phyloP scores from a whole-genome alignment of 1,140 invertebrate species.

The Drosophila tani region DNA sequence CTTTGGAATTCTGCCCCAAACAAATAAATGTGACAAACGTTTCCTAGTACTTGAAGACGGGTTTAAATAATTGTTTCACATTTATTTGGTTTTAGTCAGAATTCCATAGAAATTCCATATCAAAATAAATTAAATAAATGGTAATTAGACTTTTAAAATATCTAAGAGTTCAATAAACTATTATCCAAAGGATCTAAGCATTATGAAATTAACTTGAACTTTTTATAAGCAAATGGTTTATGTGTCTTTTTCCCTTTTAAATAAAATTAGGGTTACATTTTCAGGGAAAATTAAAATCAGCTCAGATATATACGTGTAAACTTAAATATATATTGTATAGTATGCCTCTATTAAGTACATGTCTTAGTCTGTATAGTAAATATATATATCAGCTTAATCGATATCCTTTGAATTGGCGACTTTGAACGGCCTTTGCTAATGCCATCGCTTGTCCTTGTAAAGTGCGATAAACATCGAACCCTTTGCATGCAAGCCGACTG shows the following conservation, averaged over 20 bases:
- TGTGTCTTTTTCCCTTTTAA: neutral
- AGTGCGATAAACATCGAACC: conserved; percentile 13
- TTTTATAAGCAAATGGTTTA: neutral
- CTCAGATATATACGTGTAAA: conserved; percentile 6
- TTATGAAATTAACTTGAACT: neutral
- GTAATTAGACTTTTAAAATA: too few relatives aligned
- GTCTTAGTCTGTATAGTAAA: conserved; percentile 10
- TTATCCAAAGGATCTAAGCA: neutral
- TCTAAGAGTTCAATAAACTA: neutral
- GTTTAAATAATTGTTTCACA: too few relatives aligned
- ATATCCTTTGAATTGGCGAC: conserved; percentile 14
- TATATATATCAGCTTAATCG: conserved; percentile 31
- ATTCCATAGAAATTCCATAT: too few relatives aligned
- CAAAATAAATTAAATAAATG: too few relatives aligned
- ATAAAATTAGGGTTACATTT: neutral
- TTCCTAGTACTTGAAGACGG: too few relatives aligned
- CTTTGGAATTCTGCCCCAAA: too few relatives aligned
- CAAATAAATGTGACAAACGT: too few relatives aligned
- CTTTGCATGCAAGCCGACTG: conserved; percentile 40
- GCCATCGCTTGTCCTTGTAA: conserved; percentile 18
- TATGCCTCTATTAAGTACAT: conserved; percentile 31
- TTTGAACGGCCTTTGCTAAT: conserved; percentile 13
- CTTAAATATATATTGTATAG: conserved; percentile 14
- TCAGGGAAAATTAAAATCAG: neutral
- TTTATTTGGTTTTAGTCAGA: too few relatives aligned